Evolutionary conservation across 2,113 vertebrate genomes (phyloP).

Genomic region (Ivindomyrus marchei): DNA sequence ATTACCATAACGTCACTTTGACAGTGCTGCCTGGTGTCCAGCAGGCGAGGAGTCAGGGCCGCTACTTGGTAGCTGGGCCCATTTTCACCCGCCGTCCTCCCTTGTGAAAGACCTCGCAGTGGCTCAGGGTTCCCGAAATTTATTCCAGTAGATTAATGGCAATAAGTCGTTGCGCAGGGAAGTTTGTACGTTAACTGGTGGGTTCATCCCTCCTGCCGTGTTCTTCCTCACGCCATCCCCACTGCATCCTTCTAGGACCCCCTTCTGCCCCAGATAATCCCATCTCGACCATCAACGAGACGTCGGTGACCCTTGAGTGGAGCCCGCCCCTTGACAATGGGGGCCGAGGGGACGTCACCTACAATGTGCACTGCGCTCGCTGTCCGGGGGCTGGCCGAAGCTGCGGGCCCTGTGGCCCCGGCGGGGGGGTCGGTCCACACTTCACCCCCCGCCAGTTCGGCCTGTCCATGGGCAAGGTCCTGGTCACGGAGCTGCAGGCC

Average conservation of each 20-base stretch:
- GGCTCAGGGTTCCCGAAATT: not conserved
- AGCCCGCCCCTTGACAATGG: conserved; percentile 63
- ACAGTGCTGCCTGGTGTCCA: not conserved
- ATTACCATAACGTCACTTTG: not conserved
- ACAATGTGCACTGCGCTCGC: conserved; percentile 67
- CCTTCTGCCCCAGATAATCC: conserved; percentile 69
- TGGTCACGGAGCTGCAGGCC: conserved; percentile 65
- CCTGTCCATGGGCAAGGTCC: conserved; percentile 51
- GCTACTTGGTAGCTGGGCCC: not conserved
- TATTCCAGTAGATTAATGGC: not conserved
- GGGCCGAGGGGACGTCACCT: conserved; percentile 64
- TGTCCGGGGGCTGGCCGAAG: conserved; percentile 54
- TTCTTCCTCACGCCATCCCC: not conserved
- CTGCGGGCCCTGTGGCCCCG: conserved; percentile 63
- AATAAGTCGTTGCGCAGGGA: not conserved
- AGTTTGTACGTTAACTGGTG: not conserved
- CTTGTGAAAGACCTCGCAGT: not conserved
- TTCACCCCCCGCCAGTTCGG: conserved; percentile 70
- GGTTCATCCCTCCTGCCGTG: not conserved
- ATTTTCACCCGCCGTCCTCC: not conserved
- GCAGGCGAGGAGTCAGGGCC: not conserved
- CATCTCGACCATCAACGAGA: conserved; percentile 70
- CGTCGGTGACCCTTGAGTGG: conserved; percentile 71
- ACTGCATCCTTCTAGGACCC: conserved; percentile 44
- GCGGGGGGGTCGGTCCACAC: conserved; percentile 44